Percentiles rank a stretch among this genome's conserved stretches.
Conservation (phyloP, 2,113 vertebrate species). For the Lipotes vexillifer region DNA sequence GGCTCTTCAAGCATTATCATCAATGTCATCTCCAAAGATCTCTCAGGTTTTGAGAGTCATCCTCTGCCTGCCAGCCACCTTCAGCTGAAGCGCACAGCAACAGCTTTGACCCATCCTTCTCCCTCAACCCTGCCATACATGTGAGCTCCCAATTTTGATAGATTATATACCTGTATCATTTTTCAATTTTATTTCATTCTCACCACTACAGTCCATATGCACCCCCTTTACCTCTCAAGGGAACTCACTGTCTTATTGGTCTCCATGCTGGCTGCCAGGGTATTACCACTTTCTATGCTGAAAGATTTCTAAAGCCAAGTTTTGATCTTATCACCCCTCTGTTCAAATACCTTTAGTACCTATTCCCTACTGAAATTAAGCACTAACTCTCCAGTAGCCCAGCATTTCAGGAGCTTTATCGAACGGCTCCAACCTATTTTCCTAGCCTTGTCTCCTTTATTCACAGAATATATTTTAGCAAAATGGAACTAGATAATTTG, state of each 20-base stretch:
- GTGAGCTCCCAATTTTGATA: neutral
- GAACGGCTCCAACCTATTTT: neutral
- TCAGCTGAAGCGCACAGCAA: neutral
- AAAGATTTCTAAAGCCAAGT: slow-evolving; percentile 12
- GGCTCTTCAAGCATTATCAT: neutral
- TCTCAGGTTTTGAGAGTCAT: neutral
- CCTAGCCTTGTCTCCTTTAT: neutral
- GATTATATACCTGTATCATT: neutral
- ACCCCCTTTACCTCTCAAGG: neutral
- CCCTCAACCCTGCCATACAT: neutral
- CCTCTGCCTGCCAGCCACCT: neutral
- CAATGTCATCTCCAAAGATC: neutral
- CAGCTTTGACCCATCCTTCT: neutral
- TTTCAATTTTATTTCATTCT: neutral
- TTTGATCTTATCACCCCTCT: neutral
- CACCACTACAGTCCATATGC: neutral
- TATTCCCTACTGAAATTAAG: neutral
- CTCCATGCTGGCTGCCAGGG: neutral
- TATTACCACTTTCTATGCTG: neutral
- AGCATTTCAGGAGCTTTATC: neutral
- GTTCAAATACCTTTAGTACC: neutral
- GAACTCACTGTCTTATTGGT: neutral
- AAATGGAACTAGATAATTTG: neutral
- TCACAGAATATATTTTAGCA: neutral
- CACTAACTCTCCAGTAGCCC: neutral